Percentiles rank a stretch among this genome's conserved stretches.
Evolutionary conservation across 2,888 invertebrate species (phyloP).

Genomic region (Alloplasta piceator): DNA sequence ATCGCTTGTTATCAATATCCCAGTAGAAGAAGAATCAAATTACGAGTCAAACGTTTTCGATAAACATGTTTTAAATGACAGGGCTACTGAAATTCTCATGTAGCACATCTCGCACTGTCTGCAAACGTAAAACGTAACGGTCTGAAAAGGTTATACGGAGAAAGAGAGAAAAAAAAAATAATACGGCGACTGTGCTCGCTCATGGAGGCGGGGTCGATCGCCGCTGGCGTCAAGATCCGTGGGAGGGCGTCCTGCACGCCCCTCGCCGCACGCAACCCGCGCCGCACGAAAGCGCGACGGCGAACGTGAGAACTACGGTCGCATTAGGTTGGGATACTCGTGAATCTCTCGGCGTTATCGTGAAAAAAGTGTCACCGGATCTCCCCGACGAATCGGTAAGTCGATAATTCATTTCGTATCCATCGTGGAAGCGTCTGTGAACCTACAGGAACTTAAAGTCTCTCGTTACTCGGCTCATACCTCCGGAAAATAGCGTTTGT

Average conservation of each 20-base stretch:
- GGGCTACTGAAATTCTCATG: conserved; percentile 29
- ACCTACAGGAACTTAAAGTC: background rate
- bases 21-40: background rate
- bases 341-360: conserved; percentile 73
- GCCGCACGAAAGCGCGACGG: conserved; percentile 64
- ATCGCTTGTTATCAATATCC: background rate
- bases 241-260: conserved; percentile 47
- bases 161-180: conserved; percentile 51
- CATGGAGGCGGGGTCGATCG: conserved; percentile 66
- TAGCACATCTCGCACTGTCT: conserved; percentile 24
- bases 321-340: conserved; percentile 69
- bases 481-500: background rate
- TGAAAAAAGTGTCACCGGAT: conserved; percentile 45
- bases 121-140: conserved; percentile 44
- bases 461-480: no score
- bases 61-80: conserved; percentile 9
- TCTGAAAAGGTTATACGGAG: conserved; percentile 55
- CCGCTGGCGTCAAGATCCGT: conserved; percentile 51
- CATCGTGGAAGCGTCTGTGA: background rate
- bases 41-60: background rate
- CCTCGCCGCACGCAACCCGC: conserved; percentile 67
- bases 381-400: conserved; percentile 37
- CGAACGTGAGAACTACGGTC: conserved; percentile 77
- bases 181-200: conserved; percentile 51
- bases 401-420: conserved; percentile 21